These are phyloP conservation scores for Pantala flavescens DNA, from an alignment of 1,140 invertebrate species.

Conservation along the genomic window DNA sequence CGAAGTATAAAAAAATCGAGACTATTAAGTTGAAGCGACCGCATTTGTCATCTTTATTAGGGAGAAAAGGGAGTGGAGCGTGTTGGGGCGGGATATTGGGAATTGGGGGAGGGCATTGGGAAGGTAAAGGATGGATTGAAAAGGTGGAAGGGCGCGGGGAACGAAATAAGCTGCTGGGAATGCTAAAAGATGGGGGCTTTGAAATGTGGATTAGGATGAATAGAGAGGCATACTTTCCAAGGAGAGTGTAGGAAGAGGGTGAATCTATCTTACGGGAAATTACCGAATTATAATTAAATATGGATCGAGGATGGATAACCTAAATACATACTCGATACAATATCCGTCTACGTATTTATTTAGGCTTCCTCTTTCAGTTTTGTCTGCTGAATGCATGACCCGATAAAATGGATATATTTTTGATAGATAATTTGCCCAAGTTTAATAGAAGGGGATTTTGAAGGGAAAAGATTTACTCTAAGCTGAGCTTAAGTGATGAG, in stretches of 20 bases:
- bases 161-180: background rate
- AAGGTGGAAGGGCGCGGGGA: background rate
- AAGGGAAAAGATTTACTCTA: too few relatives aligned
- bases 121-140: background rate
- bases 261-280: too few relatives aligned
- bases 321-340: too few relatives aligned
- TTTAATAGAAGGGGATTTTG: too few relatives aligned
- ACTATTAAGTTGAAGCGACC: background rate
- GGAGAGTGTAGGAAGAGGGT: background rate
- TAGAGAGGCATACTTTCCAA: background rate
- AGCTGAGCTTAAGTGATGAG: too few relatives aligned
- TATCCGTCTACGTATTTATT: too few relatives aligned
- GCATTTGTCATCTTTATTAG: slow-evolving; percentile 7
- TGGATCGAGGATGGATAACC: too few relatives aligned
- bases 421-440: too few relatives aligned
- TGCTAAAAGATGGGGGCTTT: background rate
- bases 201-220: background rate
- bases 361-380: too few relatives aligned
- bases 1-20: slow-evolving; percentile 1
- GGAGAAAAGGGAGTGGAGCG: background rate
- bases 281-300: too few relatives aligned
- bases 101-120: background rate
- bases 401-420: too few relatives aligned
- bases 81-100: background rate
- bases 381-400: too few relatives aligned